Base-by-base conservation (phyloP, 2,797 vertebrate genomes). In the Pseudochromis fuscus region DNA sequence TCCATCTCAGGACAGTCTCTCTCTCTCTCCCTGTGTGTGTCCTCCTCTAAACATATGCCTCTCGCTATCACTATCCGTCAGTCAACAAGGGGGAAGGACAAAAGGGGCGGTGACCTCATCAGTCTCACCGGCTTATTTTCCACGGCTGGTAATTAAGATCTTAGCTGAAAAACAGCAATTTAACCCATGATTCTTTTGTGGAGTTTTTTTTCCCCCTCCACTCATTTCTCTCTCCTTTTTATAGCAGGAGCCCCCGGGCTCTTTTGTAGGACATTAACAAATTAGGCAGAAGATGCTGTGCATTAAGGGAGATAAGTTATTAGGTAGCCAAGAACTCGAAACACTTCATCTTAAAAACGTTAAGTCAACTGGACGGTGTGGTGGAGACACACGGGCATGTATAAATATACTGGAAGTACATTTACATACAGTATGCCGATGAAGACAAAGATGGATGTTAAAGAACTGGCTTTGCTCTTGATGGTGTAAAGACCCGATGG, bases 121-220 rank as follows among this genome's bases (percentile, higher is more conserved):
- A 78, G 59, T 85, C 70, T 80, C 72, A 72, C 74, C 35, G 48
- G 64, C 84, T 83, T 84, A 82, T 86, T 89, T 85, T 79, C 42
- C 75, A 72, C 46, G 23, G 65, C 70, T 81, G 60, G 80, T 90
- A 86, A 93, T 91, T 90, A 90, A 90, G 88, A 85, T 85, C 72
- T 86, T 83, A 61, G 74, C 72, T 76, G 73, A 81, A 87, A 84
- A 86, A 82, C 64, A 59, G 56, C 67, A 79, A 82, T 81, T 82
- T 70, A 79, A 77, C 67, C 63, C 58, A 50, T 48, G 53, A 65
- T 64, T 89, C 77, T 87, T 86, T 82, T 70, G 40, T 68, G 58
- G 27, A n/a, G 13, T 52, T 55, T 69, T 77, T 72, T 65, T 73
- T 84, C 67, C 30, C 67, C 30, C 63, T 38, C 27, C 1, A 57